Evolutionary conservation across 2,888 invertebrate species (phyloP), one percentile per base, ranked within the genome.

Genomic region (Caprella mutica): DNA sequence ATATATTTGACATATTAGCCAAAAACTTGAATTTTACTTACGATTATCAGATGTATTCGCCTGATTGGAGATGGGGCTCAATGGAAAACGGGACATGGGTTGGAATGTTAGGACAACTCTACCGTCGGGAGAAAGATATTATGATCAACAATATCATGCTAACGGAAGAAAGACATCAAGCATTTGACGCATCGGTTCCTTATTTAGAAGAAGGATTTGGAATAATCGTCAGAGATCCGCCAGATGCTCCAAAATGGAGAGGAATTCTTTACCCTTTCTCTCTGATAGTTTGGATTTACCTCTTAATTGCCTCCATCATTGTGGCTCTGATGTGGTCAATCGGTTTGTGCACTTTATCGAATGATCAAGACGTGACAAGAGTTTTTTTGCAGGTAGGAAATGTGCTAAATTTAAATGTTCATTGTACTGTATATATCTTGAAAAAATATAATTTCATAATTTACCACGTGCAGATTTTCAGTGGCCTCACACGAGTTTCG

Each of bases 41-140:
- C 40, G 35, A 30, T 8, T 42, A 55, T 4, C 56, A 56, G 43
- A 46, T 46, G 52, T 39, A 46, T 19, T 30, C 55, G 1, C 29
- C 12, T 0, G 58, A 59, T 46, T 56, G 58, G 42, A 48, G 53
- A 9, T 61, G 65, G 58, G 56, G 56, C 23, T 46, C 55, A 1
- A 42, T 29, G 39, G 61, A 55, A 30, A 55, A 61, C 30, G 65
- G 61, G 14, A 52, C 30, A 3, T 65, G 65, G 65, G 59, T 51
- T 1, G 65, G 65, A 5, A 61, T 65, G 65, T 44, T 65, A 24
- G 65, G 61, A 2, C 61, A 65, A 33, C 40, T 65, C 19, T 30
- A 43, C 2, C 61, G 61, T 52, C 40, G 54, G 33, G 40, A 56
- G 51, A 59, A 59, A 23, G 48, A 59, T 29, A 44, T 62, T 12